phyloP scores from a whole-genome alignment of 2,113 vertebrate genomes.

The Cynocephalus volans region DNA sequence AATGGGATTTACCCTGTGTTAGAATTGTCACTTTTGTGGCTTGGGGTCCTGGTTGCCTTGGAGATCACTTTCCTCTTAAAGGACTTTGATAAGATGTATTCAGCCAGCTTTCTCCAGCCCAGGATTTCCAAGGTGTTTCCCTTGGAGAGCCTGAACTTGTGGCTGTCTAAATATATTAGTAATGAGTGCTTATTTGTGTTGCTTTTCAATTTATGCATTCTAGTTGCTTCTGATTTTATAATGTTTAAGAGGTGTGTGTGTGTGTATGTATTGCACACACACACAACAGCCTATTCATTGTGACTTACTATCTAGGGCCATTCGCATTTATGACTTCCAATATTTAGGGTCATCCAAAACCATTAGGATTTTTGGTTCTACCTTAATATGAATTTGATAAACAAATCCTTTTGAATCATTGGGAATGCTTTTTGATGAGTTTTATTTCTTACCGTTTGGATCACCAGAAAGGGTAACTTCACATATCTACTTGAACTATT shows the following conservation, averaged over 20 bases:
- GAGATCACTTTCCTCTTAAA: constrained; percentile 1
- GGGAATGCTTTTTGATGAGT: background rate
- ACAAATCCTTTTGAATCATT: constrained; percentile 6
- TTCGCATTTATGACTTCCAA: constrained; percentile 16
- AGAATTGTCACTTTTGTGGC: background rate
- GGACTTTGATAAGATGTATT: background rate
- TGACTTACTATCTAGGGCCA: background rate
- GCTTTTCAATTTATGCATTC: constrained; percentile 43
- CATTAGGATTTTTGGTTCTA: background rate
- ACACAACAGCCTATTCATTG: background rate
- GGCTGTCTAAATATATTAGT: background rate
- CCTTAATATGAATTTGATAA: constrained; percentile 25
- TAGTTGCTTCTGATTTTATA: constrained; percentile 45
- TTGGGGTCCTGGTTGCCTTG: background rate
- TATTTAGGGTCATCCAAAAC: background rate
- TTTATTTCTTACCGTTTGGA: constrained; percentile 40
- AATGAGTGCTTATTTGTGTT: constrained; percentile 36
- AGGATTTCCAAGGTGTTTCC: background rate
- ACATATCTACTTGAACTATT: background rate
- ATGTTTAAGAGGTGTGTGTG: background rate
- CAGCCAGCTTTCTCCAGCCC: background rate
- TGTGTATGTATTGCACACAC: too few relatives aligned
- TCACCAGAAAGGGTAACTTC: constrained; percentile 11
- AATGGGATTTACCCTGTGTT: background rate
- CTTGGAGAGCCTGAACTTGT: background rate